phyloP scores from a whole-genome alignment of 2,888 invertebrate species.

The Rhaphigaster nebulosa region DNA sequence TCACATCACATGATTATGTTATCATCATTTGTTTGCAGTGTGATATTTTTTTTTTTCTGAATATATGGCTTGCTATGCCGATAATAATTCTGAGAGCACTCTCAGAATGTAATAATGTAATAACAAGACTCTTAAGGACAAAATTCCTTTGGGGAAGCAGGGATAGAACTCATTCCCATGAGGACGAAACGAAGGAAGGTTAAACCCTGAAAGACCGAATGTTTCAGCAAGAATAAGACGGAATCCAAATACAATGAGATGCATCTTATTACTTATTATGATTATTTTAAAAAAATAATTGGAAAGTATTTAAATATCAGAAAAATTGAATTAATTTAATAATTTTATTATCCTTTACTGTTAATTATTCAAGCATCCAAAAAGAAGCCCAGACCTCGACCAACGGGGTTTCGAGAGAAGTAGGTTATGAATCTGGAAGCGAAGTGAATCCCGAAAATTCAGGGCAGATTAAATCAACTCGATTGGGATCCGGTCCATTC shows the following conservation, averaged over 20 bases:
- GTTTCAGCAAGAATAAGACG: not conserved
- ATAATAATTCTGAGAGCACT: not conserved
- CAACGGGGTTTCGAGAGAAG: constrained; percentile 4
- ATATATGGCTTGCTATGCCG: not conserved
- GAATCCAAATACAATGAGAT: not conserved
- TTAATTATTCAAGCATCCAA: not conserved
- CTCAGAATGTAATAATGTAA: not conserved
- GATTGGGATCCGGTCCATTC: constrained; percentile 31
- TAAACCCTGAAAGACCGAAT: not conserved
- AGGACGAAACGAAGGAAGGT: not conserved
- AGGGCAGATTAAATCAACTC: constrained; percentile 15
- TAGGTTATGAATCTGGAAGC: constrained; percentile 20
- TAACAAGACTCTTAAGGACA: not conserved
- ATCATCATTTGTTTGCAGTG: not conserved
- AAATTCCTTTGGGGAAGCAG: not conserved
- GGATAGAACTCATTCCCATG: not conserved
- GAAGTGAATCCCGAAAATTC: not conserved
- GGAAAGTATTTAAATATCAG: not conserved
- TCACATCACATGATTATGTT: no score
- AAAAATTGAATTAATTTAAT: not conserved
- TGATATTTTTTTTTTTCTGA: not conserved
- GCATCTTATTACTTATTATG: not conserved
- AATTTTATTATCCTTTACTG: not conserved
- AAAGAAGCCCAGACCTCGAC: not conserved
- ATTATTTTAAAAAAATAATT: not conserved